Evolutionary conservation across 2,888 invertebrate genomes (phyloP).

Genomic region (Apomyelois bistriatella): DNA sequence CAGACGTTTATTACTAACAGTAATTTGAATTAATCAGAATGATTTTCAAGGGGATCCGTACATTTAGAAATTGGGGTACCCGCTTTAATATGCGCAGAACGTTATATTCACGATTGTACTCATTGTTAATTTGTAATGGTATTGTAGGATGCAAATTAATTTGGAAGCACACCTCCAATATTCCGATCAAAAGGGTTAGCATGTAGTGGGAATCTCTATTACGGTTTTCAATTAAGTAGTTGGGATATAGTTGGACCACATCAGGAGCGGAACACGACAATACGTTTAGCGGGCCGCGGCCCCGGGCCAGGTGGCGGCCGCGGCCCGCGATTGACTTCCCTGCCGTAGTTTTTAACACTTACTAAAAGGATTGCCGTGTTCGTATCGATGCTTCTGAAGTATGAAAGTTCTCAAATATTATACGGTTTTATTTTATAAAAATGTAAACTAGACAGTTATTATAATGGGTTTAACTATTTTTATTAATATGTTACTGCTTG

Average conservation of each 20-base stretch:
- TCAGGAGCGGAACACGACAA: conserved; percentile 69
- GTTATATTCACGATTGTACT: conserved; percentile 7
- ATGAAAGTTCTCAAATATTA: conserved; percentile 32
- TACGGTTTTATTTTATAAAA: conserved; percentile 23
- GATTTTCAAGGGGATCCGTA: conserved; percentile 36
- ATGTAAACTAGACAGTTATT: too few species aligned
- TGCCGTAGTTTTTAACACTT: conserved; percentile 63
- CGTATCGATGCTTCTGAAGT: conserved; percentile 56
- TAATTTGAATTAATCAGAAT: conserved; percentile 69
- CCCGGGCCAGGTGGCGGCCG: conserved; percentile 33
- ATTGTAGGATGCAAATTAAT: conserved; percentile 49
- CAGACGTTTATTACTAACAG: conserved; percentile 72
- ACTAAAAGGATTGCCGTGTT: conserved; percentile 77
- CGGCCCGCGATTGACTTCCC: conserved; percentile 58
- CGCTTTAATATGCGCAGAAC: conserved; percentile 11
- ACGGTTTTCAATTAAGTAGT: conserved; percentile 76
- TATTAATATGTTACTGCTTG: conserved; percentile 13
- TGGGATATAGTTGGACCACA: conserved; percentile 67
- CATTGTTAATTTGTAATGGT: conserved; percentile 23
- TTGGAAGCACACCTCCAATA: conserved; percentile 52
- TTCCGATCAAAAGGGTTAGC: conserved; percentile 68
- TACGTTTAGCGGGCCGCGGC: conserved; percentile 56
- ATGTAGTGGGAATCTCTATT: conserved; percentile 67
- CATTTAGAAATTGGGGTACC: conserved; percentile 8
- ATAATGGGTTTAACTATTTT: too few species aligned